Conservation (phyloP, 2,797 vertebrate species). For the Xiphophorus birchmanni region DNA sequence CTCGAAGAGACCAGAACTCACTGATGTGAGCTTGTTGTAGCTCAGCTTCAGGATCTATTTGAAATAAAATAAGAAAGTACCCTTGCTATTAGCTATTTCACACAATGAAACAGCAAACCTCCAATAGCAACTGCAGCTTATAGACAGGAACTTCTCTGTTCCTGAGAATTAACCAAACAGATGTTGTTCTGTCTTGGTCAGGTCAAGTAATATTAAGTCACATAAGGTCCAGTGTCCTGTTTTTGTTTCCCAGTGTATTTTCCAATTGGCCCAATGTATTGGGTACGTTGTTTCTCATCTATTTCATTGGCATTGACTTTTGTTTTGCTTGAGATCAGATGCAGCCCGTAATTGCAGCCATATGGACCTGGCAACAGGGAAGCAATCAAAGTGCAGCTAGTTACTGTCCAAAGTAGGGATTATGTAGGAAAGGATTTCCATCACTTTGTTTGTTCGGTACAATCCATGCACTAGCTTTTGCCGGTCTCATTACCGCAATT, state of each 20-base stretch:
- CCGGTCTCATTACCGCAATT: not conserved
- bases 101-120: not conserved
- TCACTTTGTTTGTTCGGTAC: not conserved
- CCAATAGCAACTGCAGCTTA: not conserved
- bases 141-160: not conserved
- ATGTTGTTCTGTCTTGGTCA: not conserved
- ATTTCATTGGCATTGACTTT: not conserved
- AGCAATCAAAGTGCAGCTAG: conserved; percentile 14
- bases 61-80: conserved; percentile 3
- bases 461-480: not conserved
- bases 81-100: conserved; percentile 2
- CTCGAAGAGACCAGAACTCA: conserved; percentile 75
- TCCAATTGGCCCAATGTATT: not conserved
- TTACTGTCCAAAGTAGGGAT: conserved; percentile 11
- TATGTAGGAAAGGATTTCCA: not conserved
- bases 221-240: not conserved
- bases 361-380: conserved; percentile 27
- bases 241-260: not conserved
- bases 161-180: not conserved
- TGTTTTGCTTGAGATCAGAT: conserved; percentile 9
- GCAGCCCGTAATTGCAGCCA: conserved; percentile 17
- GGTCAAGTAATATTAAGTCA: conserved; percentile 1
- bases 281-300: too few relatives aligned
- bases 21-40: conserved; percentile 83
- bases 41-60: conserved; percentile 84